Evolutionary conservation across 1,140 invertebrate species (phyloP).

Genomic region (Drosophila parvula): DNA sequence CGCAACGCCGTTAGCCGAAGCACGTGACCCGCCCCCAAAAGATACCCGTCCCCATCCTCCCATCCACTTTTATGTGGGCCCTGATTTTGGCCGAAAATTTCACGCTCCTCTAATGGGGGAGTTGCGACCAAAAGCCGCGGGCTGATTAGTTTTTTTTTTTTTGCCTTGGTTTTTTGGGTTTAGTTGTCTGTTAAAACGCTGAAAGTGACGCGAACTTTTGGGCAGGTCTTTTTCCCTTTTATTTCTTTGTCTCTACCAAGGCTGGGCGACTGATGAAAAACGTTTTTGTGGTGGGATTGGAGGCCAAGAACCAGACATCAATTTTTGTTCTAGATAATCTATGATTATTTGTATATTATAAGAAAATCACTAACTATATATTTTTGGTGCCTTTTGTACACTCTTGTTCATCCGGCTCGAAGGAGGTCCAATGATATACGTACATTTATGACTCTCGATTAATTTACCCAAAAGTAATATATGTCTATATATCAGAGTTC

Average conservation of each 20-base stretch:
- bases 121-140: conserved; percentile 50
- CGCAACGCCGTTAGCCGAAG: conserved; percentile 38
- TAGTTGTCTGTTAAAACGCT: conserved; percentile 24
- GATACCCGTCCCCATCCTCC: background rate
- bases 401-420: too few relatives aligned
- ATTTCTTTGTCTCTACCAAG: conserved; percentile 21
- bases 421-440: too few relatives aligned
- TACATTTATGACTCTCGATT: too few relatives aligned
- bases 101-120: conserved; percentile 26
- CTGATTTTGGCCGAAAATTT: conserved; percentile 32
- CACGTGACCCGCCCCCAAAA: conserved; percentile 20
- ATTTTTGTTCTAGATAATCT: too few relatives aligned
- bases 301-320: background rate
- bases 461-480: too few relatives aligned
- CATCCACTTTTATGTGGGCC: conserved; percentile 38
- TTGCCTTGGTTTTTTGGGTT: background rate
- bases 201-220: conserved; percentile 36
- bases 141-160: conserved; percentile 69
- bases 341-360: too few relatives aligned
- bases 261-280: background rate
- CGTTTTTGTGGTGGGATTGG: background rate
- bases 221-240: conserved; percentile 2
- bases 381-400: too few relatives aligned
- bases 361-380: too few relatives aligned
- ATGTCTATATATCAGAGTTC: too few relatives aligned